Percentiles rank a stretch among this genome's conserved stretches.
phyloP scores from a whole-genome alignment of 2,888 invertebrate species.

The Deladenus siricidicola region DNA sequence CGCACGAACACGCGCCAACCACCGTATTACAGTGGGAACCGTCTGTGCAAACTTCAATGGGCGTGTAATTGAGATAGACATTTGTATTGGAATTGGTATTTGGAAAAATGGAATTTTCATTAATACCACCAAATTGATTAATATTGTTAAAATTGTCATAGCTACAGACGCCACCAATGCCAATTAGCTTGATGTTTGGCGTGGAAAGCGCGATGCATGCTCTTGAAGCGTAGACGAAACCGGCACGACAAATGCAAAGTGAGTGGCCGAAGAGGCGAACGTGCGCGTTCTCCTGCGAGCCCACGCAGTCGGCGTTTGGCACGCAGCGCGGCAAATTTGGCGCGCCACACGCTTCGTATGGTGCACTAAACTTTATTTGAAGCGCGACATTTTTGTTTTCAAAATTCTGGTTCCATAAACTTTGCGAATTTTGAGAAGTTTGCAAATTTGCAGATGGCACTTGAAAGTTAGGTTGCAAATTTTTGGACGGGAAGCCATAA shows the following conservation, averaged over 20 bases:
- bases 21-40: neutral
- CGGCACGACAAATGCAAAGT: neutral
- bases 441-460: too few species aligned
- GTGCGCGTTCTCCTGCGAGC: neutral
- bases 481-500: too few species aligned
- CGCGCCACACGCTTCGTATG: neutral
- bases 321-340: neutral
- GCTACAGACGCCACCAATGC: neutral
- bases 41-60: neutral
- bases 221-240: neutral
- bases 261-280: neutral
- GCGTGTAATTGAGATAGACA: neutral
- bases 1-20: neutral
- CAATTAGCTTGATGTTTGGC: neutral
- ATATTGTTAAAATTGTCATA: neutral
- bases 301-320: neutral
- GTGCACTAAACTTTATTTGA: too few species aligned
- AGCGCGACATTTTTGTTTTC: too few species aligned
- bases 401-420: neutral
- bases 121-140: neutral
- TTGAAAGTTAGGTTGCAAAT: too few species aligned
- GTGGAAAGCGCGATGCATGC: neutral
- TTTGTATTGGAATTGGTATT: neutral
- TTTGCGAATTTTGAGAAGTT: neutral
- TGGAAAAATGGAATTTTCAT: neutral